Conservation (phyloP, 2,888 invertebrate genomes). For the Cybosia mesomella region DNA sequence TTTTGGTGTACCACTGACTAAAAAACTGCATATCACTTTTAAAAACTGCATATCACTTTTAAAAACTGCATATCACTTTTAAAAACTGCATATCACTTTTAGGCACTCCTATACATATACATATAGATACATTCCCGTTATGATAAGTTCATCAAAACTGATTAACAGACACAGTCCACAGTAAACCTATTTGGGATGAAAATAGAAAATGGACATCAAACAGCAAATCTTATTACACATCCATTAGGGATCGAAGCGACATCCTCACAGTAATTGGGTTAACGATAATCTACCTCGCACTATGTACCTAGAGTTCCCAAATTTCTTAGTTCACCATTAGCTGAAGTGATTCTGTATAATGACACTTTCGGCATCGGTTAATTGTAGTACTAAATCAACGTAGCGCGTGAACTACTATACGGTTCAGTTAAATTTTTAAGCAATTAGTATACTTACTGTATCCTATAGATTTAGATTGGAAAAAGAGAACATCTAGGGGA, state of each 20-base stretch:
- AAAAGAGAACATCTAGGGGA: no score
- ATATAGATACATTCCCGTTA: background rate
- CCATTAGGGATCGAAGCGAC: slow-evolving; percentile 47
- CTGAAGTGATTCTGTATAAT: slow-evolving; percentile 58
- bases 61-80: no score
- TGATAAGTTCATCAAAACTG: no score
- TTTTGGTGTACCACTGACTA: no score
- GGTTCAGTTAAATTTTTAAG: no score
- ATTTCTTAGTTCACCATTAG: slow-evolving; percentile 61
- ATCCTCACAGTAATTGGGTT: slow-evolving; percentile 47
- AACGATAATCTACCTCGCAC: slow-evolving; percentile 41
- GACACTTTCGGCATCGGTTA: slow-evolving; percentile 58
- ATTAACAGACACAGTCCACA: slow-evolving; percentile 6
- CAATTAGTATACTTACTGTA: no score
- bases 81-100: no score
- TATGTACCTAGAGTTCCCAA: slow-evolving; percentile 45
- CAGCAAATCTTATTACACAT: slow-evolving; percentile 47
- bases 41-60: no score
- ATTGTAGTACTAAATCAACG: slow-evolving; percentile 10
- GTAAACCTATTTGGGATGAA: slow-evolving; percentile 22
- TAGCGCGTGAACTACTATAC: background rate
- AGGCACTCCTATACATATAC: no score
- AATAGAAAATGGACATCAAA: slow-evolving; percentile 44
- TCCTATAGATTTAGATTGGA: no score
- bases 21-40: no score